Base-by-base conservation (phyloP, 2,888 invertebrate species). In the Stegophylla sp. region DNA sequence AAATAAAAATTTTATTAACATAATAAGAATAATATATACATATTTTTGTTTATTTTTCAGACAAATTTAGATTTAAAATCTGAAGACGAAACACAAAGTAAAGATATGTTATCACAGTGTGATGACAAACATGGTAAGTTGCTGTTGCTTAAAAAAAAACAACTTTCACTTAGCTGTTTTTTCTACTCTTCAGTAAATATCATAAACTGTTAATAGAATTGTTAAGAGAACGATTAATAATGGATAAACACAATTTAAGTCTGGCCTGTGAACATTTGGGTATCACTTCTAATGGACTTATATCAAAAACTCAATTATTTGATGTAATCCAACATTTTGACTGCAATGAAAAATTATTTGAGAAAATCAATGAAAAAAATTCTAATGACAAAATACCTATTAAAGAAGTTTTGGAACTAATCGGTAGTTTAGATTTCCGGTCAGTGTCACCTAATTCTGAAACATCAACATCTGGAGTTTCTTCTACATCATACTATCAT, bases 401-500 rank as follows among this genome's bases (percentile, higher is more conserved):
- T 23, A 79, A 79, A 71, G 79, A 79, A 71, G 71, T 79, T 41
- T n/a, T 79, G 1, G 79, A 79, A 69, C 41, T 79, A 61, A 79
- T 79, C 28, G 41, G 61, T 61, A 61, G 9, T 51, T 3, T 51
- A 26, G 79, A 79, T 51, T 71, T 59, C 2, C 59, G 79, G 17
- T 79, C 79, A 48, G 48, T 79, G 20, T 79, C 79, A 9, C 79
- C 79, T 15, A 69, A 79, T n/a, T 79, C 79, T 71, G 79, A 79
- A 79, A 79, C 79, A 51, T 79, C 79, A n/a, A 79, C 79, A 13
- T 79, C 79, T n/a, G 79, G 79, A 61, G 28, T 79, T 5, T 79
- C 79, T 41, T 79, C 79, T 51, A 79, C 79, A 13, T 79, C 79
- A 71, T 79, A 48, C n/a, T 79, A 79, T 71, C 67, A 79, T 13